Conservation (phyloP, 30 jellyfish, hydroid and myxozoan species). For the Aurelia aurita complex sp. Pacific region DNA sequence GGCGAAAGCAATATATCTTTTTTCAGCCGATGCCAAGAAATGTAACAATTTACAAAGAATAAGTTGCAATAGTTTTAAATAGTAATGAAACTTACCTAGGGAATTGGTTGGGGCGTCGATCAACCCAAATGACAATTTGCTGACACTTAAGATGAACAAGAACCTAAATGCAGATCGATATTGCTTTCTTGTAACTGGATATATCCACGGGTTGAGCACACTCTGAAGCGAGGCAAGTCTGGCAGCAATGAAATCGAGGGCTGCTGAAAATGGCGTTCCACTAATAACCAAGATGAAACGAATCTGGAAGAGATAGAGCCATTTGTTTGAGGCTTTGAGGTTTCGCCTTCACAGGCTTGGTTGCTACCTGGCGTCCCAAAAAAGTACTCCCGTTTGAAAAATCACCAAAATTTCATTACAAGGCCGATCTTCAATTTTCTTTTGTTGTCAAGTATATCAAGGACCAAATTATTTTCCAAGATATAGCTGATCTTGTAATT, state of each 20-base stretch:
- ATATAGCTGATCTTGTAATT: too few relatives aligned
- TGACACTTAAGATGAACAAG: conserved; percentile 5
- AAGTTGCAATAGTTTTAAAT: too few relatives aligned
- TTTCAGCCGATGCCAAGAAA: too few relatives aligned
- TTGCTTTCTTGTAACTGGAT: conserved; percentile 70
- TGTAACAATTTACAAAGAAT: too few relatives aligned
- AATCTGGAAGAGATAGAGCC: conserved; percentile 11
- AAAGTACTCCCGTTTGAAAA: too few relatives aligned
- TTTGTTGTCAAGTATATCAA: too few relatives aligned
- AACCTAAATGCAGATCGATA: conserved; percentile 60
- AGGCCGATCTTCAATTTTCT: too few relatives aligned
- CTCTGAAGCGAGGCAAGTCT: conserved; percentile 86
- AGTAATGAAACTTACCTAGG: conserved; percentile 40
- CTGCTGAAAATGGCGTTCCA: conserved; percentile 37
- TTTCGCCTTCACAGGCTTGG: not conserved
- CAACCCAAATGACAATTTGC: conserved; percentile 44
- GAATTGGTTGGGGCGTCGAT: conserved; percentile 43
- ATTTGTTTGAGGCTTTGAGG: not conserved
- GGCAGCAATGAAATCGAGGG: conserved; percentile 59
- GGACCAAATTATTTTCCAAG: too few relatives aligned
- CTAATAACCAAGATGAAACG: conserved; percentile 32
- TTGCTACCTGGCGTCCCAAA: too few relatives aligned
- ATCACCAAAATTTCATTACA: too few relatives aligned
- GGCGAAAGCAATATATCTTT: too few relatives aligned
- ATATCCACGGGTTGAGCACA: conserved; percentile 84